Percentiles rank a stretch among this genome's conserved stretches.
Evolutionary conservation across 2,888 invertebrate genomes (phyloP).

Genomic region (Agrochola circellaris): DNA sequence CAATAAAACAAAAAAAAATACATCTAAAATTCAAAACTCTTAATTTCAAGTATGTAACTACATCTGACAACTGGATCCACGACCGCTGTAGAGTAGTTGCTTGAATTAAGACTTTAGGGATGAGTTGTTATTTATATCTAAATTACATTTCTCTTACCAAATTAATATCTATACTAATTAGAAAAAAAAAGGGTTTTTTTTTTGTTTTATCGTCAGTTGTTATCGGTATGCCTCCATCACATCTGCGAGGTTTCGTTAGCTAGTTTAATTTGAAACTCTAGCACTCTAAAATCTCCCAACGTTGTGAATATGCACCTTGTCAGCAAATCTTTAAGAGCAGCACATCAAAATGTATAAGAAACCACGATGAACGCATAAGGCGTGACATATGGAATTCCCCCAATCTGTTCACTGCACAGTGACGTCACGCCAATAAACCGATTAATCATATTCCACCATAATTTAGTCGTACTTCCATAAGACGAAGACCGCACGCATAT

Average conservation of each 20-base stretch:
- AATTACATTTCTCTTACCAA: no score
- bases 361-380: neutral
- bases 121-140: no score
- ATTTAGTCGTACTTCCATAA: slow-evolving; percentile 34
- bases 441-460: slow-evolving; percentile 46
- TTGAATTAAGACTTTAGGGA: neutral
- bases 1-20: neutral
- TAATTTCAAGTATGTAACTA: no score
- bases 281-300: neutral
- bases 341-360: neutral
- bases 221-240: no score
- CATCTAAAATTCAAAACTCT: no score
- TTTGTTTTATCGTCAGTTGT: neutral
- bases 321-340: neutral
- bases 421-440: slow-evolving; percentile 40
- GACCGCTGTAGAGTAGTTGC: neutral
- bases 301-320: neutral
- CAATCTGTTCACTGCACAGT: slow-evolving; percentile 30
- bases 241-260: no score
- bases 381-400: slow-evolving; percentile 6
- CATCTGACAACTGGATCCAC: neutral
- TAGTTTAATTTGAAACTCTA: no score
- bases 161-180: no score
- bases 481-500: neutral
- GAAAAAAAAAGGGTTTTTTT: no score